These are phyloP conservation scores for Motacilla tschutschensis DNA, from an alignment of 2,113 vertebrate species.

Conservation along the genomic window DNA sequence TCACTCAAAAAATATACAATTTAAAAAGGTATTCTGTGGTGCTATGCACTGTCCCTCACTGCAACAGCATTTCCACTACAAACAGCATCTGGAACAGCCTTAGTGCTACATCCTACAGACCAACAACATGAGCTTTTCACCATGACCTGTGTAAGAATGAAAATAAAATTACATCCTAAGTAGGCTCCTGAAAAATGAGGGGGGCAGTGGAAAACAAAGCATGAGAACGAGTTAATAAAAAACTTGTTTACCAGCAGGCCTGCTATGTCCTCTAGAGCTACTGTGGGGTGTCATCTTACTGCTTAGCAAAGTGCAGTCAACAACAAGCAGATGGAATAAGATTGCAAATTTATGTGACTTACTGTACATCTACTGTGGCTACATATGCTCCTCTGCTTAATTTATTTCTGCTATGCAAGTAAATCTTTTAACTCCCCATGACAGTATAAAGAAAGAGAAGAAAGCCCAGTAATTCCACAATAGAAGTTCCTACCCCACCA, in stretches of 20 bases:
- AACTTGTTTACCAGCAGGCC: background rate
- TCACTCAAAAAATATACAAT: background rate
- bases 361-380: background rate
- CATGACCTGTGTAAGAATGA: background rate
- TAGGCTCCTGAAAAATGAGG: background rate
- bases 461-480: background rate
- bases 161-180: background rate
- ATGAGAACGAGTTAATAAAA: background rate
- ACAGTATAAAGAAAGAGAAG: background rate
- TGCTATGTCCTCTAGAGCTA: background rate
- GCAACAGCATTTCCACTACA: background rate
- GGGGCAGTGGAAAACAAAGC: background rate
- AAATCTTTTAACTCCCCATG: background rate
- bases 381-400: background rate
- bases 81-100: background rate
- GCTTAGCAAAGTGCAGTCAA: background rate
- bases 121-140: background rate
- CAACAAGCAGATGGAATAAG: background rate
- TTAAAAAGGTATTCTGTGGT: background rate
- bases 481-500: background rate
- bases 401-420: background rate
- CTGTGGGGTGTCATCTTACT: background rate
- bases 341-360: background rate
- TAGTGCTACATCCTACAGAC: background rate
- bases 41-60: background rate